These are phyloP conservation scores for Corynorhinus townsendii DNA, from an alignment of 2,113 vertebrate species.

Conservation along the genomic window DNA sequence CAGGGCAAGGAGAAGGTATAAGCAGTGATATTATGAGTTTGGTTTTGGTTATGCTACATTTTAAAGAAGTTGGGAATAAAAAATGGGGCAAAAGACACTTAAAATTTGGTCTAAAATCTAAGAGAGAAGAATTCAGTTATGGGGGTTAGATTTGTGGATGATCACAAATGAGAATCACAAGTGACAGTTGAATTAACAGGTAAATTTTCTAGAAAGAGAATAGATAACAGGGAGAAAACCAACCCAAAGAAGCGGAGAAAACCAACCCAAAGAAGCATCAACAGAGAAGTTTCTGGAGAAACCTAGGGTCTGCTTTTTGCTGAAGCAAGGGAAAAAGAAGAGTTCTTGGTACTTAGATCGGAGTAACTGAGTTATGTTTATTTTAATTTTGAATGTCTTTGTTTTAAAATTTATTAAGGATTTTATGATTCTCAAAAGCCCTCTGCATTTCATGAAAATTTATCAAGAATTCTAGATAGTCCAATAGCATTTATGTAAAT, in stretches of 20 bases:
- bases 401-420: background rate
- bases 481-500: slow-evolving; percentile 16
- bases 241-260: background rate
- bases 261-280: background rate
- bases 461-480: background rate
- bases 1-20: background rate
- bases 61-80: background rate
- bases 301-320: background rate
- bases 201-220: background rate
- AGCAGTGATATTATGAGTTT: background rate
- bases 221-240: background rate
- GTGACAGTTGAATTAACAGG: background rate
- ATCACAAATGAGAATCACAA: background rate
- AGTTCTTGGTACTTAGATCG: background rate
- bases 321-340: background rate
- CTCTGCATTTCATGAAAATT: background rate
- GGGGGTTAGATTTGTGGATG: background rate
- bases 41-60: background rate
- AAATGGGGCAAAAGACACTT: background rate
- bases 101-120: background rate
- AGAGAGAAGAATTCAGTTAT: background rate
- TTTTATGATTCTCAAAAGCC: slow-evolving; percentile 25
- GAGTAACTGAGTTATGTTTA: background rate
- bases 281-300: background rate
- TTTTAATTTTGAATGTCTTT: slow-evolving; percentile 14